Evolutionary conservation across 2,113 vertebrate species (phyloP), one percentile per base, ranked within the genome.

Genomic region (Malurus cyaneus): DNA sequence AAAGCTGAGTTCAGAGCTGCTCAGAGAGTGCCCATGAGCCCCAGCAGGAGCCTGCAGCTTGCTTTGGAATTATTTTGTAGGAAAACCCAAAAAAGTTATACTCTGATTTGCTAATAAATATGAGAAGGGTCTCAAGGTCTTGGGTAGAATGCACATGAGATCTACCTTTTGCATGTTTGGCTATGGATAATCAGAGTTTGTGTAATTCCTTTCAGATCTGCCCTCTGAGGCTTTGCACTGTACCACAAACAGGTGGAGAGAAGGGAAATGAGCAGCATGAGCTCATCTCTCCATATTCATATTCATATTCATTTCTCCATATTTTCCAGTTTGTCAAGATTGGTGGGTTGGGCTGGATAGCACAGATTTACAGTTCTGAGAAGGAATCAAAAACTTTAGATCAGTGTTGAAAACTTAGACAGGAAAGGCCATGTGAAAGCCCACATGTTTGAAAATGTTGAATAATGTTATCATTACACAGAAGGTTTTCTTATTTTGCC

Each of bases 1-100:
- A 59, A 41, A 52, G 25, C 24, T 1, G 0, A 1, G 0, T 47
- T 80, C 57, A 72, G 42, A 14, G 25, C 31, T 26, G 3, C 12
- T 94, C 42, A 77, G 32, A 26, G 11, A 32, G 42, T 26, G 24
- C 11, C 29, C 53, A 8, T 5, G 20, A 70, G 28, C 36, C 32
- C 18, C 39, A 71, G 36, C 15, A 72, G 53, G 39, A 49, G 11
- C 50, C 32, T 61, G 13, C 16, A 70, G 18, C 12, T 86, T 53
- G 5, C 20, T 39, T 8, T 54, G 34, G 15, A 41, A 17, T 32
- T 15, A 2, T 61, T 84, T 42, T 65, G 11, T n/a, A 50, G 65
- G 52, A 62, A 80, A 73, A 91, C 20, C 28, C 41, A 42, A 16
- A 46, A 4, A 50, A 57, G 7, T 18, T 47, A 2, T 18, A 18